Evolutionary conservation across 2,797 vertebrate genomes (phyloP), one percentile per base, ranked within the genome.

Genomic region (Erethizon dorsatum): DNA sequence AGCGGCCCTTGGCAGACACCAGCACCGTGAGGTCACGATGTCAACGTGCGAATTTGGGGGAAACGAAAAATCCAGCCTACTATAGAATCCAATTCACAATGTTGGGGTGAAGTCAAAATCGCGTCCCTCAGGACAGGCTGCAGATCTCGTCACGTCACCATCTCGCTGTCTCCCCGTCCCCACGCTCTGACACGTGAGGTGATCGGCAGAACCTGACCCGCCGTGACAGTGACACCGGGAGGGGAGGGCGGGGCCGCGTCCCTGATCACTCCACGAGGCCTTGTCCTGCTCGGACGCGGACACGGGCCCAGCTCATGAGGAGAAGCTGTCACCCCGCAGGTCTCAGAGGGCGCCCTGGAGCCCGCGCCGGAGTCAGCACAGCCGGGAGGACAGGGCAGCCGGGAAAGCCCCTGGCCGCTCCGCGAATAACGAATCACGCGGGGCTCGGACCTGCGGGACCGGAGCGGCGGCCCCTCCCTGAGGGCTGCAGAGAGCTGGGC

Each of bases 71-170:
- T 14, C 45, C 45, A 65, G 41, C 11, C 14, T 31, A 13, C 33
- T 33, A 6, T 33, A 31, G 33, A 50, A 4, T 12, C 28, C 71
- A 67, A 20, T 41, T 59, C 88, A 57, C 17, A 26, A 11, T 7
- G 45, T 54, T 26, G 83, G 14, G 37, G 56, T 18, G 5, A 52
- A 52, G 63, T 45, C 41, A 71, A 50, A 50, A 20, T 6, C n/a
- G 11, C 1, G 47, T 28, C 37, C 2, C 69, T 73, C 37, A 1
- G 37, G 37, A 22, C 10, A 3, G 69, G 59, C 37, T 24, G 37
- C 1, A 2, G 20, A 3, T 33, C 67, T 54, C 57, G 11, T 20
- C 3, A 3, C 6, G 4, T 61, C 4, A 7, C 24, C 0, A 0
- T 31, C 45, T 17, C 22, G 4, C 33, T 1, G 24, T 13, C 37